Evolutionary conservation across 1,140 invertebrate genomes (phyloP).

Genomic region (Chrysopa pallens): DNA sequence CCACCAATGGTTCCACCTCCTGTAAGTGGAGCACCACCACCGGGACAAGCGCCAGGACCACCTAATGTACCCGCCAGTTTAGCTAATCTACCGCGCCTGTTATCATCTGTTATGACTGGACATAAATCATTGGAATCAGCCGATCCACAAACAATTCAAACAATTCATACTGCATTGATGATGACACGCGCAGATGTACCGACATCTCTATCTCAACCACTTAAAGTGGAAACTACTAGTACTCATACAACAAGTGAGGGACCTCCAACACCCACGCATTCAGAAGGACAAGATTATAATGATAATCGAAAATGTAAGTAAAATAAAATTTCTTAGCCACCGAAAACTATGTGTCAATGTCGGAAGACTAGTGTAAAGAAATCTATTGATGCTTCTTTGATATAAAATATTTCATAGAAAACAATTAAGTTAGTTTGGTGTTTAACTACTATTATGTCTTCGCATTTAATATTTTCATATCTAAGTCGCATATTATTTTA

Average conservation of each 20-base stretch:
- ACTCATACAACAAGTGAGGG: conserved; percentile 26
- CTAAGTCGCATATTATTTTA: too few relatives aligned
- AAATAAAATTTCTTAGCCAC: too few relatives aligned
- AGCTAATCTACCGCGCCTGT: conserved; percentile 12
- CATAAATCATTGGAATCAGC: conserved; percentile 21
- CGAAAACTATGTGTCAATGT: too few relatives aligned
- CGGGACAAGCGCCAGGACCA: conserved; percentile 20
- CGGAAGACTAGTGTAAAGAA: too few relatives aligned
- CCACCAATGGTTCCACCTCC: conserved; percentile 14
- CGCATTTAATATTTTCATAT: too few relatives aligned
- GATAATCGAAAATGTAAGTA: conserved; percentile 34
- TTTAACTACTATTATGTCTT: too few relatives aligned
- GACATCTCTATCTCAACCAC: conserved; percentile 22
- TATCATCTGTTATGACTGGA: conserved; percentile 33
- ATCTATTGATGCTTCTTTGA: too few relatives aligned
- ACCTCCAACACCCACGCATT: conserved; percentile 50
- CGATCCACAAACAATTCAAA: conserved; percentile 37
- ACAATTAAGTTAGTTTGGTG: too few relatives aligned
- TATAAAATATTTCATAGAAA: too few relatives aligned
- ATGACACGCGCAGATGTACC: conserved; percentile 15
- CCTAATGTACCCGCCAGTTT: conserved; percentile 17
- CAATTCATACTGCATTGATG: conserved; percentile 34
- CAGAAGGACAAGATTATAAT: conserved; percentile 43
- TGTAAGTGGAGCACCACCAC: conserved; percentile 7
- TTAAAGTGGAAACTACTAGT: conserved; percentile 32